Evolutionary conservation across 2,113 vertebrate genomes (phyloP).

Genomic region (Bubalus kerabau): DNA sequence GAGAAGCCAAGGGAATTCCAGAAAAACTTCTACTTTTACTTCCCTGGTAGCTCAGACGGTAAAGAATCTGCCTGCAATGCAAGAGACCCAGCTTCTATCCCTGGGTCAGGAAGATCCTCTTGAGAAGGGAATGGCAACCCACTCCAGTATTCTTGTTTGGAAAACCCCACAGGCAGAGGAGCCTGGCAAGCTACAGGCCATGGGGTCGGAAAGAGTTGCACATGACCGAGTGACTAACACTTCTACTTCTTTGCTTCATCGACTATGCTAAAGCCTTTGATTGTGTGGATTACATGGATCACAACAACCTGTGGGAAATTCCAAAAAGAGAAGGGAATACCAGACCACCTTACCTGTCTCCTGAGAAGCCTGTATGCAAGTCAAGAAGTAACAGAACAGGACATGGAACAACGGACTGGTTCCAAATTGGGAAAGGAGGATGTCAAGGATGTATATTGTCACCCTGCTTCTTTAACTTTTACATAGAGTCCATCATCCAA

Average conservation of each 20-base stretch:
- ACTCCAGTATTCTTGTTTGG: not conserved
- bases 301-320: not conserved
- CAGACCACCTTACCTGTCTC: not conserved
- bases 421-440: not conserved
- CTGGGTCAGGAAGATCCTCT: not conserved
- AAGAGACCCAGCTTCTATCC: rapidly evolving
- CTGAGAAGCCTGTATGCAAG: not conserved
- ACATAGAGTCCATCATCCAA: not conserved
- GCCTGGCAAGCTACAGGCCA: not conserved
- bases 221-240: not conserved
- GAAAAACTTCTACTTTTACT: not conserved
- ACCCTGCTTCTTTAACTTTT: not conserved
- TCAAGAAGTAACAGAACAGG: not conserved
- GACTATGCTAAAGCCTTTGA: not conserved
- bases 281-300: not conserved
- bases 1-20: not conserved
- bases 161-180: not conserved
- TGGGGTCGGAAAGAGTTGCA: not conserved
- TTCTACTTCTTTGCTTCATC: not conserved
- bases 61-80: not conserved
- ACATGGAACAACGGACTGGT: not conserved
- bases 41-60: rapidly evolving
- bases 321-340: not conserved
- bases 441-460: not conserved
- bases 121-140: not conserved